phyloP scores from a whole-genome alignment of 2,113 vertebrate species.

The Laticauda laticaudata region DNA sequence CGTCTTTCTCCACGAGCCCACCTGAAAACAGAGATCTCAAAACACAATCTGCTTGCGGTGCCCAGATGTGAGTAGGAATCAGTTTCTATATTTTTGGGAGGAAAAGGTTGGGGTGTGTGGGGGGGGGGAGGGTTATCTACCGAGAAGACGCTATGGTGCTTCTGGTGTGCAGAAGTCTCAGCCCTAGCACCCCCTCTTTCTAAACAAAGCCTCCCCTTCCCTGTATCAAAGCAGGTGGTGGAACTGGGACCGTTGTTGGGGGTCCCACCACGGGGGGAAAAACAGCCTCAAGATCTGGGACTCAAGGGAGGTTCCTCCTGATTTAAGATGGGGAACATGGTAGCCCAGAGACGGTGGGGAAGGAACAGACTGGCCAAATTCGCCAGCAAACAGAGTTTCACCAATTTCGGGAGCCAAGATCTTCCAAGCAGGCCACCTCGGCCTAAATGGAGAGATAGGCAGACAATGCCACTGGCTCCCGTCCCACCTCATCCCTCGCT shows the following conservation, averaged over 20 bases:
- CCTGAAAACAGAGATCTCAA: background rate
- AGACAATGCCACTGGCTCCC: too few relatives aligned
- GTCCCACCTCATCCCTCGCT: background rate
- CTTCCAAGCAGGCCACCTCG: background rate
- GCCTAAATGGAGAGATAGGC: too few relatives aligned
- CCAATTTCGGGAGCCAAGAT: too few relatives aligned
- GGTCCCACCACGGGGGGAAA: background rate
- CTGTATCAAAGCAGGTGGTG: background rate
- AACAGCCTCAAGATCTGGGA: background rate
- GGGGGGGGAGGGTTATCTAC: background rate
- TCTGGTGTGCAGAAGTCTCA: background rate
- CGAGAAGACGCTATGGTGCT: background rate
- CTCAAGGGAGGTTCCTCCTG: background rate
- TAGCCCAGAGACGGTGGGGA: background rate
- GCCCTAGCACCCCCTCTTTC: background rate
- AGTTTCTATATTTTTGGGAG: background rate
- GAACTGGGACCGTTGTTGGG: accelerated
- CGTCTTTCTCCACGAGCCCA: background rate
- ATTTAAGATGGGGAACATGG: background rate
- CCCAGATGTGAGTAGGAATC: background rate
- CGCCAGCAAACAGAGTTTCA: background rate
- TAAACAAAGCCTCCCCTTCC: background rate
- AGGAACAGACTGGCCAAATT: background rate
- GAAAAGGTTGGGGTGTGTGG: too few relatives aligned
- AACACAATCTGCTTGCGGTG: background rate